Percentiles rank a stretch among this genome's conserved stretches.
phyloP scores from a whole-genome alignment of 2,113 vertebrate species.

The Jacana jacana region DNA sequence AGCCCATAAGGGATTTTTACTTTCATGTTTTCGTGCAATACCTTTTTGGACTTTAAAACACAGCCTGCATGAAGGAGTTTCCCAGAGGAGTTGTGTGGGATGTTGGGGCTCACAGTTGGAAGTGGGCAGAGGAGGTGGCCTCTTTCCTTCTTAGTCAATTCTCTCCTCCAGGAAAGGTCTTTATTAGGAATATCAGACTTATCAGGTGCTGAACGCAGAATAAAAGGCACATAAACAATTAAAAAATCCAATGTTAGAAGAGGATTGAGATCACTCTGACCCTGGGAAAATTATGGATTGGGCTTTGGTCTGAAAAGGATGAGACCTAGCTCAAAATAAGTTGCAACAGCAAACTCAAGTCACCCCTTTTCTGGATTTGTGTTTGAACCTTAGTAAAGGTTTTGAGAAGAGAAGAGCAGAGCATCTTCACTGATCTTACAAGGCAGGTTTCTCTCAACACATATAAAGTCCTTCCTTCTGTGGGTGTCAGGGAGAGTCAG shows the following conservation, averaged over 20 bases:
- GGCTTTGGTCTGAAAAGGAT: neutral
- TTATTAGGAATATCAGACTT: neutral
- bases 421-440: neutral
- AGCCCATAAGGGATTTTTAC: neutral
- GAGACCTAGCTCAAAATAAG: neutral
- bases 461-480: neutral
- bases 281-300: neutral
- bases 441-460: neutral
- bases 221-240: neutral
- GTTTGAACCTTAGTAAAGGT: neutral
- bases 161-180: neutral
- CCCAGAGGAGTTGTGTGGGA: neutral
- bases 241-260: neutral
- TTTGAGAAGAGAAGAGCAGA: neutral
- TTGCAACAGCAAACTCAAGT: neutral
- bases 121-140: neutral
- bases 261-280: neutral
- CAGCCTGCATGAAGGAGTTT: neutral
- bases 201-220: neutral
- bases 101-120: neutral
- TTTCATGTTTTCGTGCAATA: neutral
- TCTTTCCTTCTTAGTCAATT: neutral
- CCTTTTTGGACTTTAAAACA: neutral
- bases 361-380: neutral
- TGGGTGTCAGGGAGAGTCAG: neutral